Evolutionary conservation across 1,140 invertebrate species (phyloP).

Genomic region (Octopus sinensis): DNA sequence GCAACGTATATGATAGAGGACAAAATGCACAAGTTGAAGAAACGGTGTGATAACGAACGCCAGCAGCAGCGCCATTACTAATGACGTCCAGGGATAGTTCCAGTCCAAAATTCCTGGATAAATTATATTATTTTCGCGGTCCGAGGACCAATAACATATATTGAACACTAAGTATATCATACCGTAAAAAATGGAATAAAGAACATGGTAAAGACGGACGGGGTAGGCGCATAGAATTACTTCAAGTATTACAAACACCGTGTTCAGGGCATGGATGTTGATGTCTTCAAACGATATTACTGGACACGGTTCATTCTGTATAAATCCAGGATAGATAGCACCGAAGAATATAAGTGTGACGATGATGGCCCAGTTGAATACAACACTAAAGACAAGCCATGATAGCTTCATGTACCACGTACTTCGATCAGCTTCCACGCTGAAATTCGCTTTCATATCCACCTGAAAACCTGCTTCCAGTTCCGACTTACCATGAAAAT

Average conservation of each 20-base stretch:
- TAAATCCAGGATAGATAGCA: constrained; percentile 29
- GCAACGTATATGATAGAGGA: constrained; percentile 16
- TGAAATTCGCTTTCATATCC: neutral
- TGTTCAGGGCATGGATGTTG: constrained; percentile 40
- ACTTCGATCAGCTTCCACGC: constrained; percentile 10
- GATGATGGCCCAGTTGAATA: constrained; percentile 27
- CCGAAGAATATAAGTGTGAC: constrained; percentile 41
- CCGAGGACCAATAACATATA: constrained; percentile 38
- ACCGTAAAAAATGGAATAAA: constrained; percentile 37
- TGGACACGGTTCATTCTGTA: neutral
- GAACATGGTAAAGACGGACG: constrained; percentile 38
- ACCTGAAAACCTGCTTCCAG: neutral
- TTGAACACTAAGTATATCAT: constrained; percentile 37
- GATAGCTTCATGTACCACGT: constrained; percentile 35
- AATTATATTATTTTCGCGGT: constrained; percentile 34
- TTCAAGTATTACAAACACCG: constrained; percentile 37
- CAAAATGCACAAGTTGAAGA: constrained; percentile 28
- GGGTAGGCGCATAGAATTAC: constrained; percentile 31
- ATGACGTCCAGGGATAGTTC: constrained; percentile 35
- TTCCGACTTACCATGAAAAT: neutral
- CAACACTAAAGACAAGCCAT: constrained; percentile 37
- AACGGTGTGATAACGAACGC: constrained; percentile 31
- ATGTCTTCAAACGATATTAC: constrained; percentile 19
- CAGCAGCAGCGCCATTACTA: constrained; percentile 24
- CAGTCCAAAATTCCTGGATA: constrained; percentile 43